A percentile compares a stretch with the other conserved stretches of the same genome.
These are phyloP conservation scores for Ahaetulla prasina DNA, from an alignment of 2,113 vertebrate genomes.

Conservation along the genomic window DNA sequence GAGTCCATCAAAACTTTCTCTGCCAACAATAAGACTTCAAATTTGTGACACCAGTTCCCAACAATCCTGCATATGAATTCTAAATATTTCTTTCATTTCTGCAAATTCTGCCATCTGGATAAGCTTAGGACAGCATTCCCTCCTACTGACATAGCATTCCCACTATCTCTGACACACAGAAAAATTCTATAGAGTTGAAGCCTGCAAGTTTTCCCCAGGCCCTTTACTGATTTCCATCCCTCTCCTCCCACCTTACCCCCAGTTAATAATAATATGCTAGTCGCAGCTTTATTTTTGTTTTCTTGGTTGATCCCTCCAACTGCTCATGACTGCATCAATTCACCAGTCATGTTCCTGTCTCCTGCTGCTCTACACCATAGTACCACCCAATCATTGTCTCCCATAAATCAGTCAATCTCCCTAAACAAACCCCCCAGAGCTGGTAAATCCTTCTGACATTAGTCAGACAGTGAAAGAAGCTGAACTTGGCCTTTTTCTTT, in stretches of 20 bases:
- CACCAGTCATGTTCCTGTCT: conserved; percentile 37
- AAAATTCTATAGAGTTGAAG: background rate
- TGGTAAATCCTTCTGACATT: conserved; percentile 72
- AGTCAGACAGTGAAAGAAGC: conserved; percentile 62
- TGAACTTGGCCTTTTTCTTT: conserved; percentile 55
- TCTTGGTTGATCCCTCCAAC: conserved; percentile 68
- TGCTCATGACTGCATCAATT: conserved; percentile 63
- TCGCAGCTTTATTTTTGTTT: conserved; percentile 76
- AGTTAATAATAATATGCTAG: conserved; percentile 67
- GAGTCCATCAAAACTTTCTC: background rate
- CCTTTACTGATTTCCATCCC: conserved; percentile 35
- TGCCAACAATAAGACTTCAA: background rate
- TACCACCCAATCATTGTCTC: conserved; percentile 65
- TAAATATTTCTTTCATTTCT: background rate
- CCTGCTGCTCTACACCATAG: conserved; percentile 36
- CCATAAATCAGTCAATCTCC: conserved; percentile 58
- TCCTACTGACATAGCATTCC: too few relatives aligned
- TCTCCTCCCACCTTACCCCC: conserved; percentile 55
- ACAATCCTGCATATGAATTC: background rate
- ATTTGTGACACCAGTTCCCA: background rate
- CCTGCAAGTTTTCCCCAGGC: conserved; percentile 52
- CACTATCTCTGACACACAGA: background rate
- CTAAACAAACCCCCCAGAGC: conserved; percentile 71
- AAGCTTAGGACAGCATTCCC: background rate
- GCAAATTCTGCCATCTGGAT: conserved; percentile 16